A percentile compares a stretch with the other conserved stretches of the same genome.
Evolutionary conservation across 2,888 invertebrate species (phyloP).

Genomic region (Thymelicus lineola): DNA sequence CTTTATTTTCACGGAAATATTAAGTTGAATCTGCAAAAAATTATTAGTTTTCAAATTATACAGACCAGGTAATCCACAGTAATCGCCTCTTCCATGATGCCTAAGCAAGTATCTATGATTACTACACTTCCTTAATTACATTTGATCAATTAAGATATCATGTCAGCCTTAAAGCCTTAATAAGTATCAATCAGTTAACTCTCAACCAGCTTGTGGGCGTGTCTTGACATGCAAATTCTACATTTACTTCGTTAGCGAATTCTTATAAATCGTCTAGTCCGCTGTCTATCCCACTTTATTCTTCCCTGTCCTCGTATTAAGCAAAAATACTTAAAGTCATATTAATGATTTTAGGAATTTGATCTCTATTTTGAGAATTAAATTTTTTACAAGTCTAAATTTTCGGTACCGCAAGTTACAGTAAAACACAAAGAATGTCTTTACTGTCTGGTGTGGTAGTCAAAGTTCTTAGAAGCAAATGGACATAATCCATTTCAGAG

Average conservation of each 20-base stretch:
- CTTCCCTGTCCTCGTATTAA: background rate
- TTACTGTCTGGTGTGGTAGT: background rate
- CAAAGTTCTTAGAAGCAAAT: conserved; percentile 25
- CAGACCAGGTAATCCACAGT: background rate
- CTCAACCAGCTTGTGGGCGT: background rate
- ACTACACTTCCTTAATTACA: background rate
- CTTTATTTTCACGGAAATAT: no score
- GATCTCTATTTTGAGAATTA: no score
- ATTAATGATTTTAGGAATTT: no score
- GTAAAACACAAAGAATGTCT: background rate
- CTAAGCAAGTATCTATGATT: no score
- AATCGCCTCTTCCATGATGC: no score
- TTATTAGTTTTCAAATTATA: background rate
- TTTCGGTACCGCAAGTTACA: background rate
- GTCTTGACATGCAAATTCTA: conserved; percentile 5
- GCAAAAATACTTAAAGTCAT: no score
- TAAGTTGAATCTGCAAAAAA: no score
- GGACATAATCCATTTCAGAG: conserved; percentile 19
- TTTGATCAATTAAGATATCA: background rate
- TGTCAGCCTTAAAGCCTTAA: background rate
- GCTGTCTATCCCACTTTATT: background rate
- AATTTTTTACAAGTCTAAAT: no score
- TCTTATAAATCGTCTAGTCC: background rate
- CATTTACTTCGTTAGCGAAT: conserved; percentile 11
- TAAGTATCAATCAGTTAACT: conserved; percentile 1